phyloP scores from a whole-genome alignment of 2,797 vertebrate genomes.

The Jordanella pulchra region DNA sequence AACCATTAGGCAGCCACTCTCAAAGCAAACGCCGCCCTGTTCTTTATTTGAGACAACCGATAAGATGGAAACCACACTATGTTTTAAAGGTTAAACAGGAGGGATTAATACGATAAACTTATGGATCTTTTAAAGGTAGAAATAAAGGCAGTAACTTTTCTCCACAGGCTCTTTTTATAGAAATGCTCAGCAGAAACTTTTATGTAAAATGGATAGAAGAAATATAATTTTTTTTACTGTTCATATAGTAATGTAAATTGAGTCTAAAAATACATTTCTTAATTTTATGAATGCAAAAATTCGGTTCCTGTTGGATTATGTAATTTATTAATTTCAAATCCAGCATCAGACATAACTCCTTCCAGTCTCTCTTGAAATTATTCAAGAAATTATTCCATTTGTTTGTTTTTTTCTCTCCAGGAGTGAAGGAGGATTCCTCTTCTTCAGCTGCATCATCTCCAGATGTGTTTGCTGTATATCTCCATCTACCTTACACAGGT shows the following conservation, averaged over 20 bases:
- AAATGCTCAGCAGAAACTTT: not conserved
- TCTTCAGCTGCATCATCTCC: slow-evolving; percentile 70
- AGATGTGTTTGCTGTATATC: slow-evolving; percentile 82
- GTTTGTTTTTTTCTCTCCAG: slow-evolving; percentile 55
- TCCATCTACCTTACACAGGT: slow-evolving; percentile 84
- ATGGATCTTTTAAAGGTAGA: not conserved
- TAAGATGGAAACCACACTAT: not conserved
- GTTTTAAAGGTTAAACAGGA: not conserved
- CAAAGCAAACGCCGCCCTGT: not conserved
- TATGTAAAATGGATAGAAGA: not conserved
- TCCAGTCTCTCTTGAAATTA: not conserved
- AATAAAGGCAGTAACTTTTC: not conserved
- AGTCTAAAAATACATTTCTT: not conserved
- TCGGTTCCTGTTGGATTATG: not conserved
- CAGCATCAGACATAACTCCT: not conserved
- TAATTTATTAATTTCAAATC: not conserved
- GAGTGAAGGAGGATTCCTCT: slow-evolving; percentile 77
- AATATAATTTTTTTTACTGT: not conserved
- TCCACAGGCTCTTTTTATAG: not conserved
- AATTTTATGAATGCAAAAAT: not conserved
- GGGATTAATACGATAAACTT: not conserved
- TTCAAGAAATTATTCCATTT: no score
- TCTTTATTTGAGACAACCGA: not conserved
- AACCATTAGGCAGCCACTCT: not conserved
- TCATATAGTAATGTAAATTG: not conserved